A percentile compares a stretch with the other conserved stretches of the same genome.
phyloP scores from a whole-genome alignment of 2,797 vertebrate species.

The Lagodon rhomboides region DNA sequence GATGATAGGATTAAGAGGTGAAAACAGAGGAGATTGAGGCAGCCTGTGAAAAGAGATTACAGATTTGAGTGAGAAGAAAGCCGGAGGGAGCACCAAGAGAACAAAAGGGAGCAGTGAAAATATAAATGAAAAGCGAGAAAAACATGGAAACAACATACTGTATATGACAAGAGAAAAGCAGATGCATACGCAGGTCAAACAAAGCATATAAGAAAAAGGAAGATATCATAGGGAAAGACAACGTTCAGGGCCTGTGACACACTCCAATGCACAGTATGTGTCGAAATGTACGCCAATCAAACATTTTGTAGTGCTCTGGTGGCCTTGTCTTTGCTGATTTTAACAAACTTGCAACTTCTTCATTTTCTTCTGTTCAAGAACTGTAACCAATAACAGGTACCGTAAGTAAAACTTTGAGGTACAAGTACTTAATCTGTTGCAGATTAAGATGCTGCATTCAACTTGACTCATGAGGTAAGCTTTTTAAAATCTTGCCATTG shows the following conservation, averaged over 20 bases:
- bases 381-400: too few relatives aligned
- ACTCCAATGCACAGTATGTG: too few relatives aligned
- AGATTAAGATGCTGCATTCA: not conserved
- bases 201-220: not conserved
- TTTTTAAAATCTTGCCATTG: not conserved
- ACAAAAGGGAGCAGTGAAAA: slow-evolving; percentile 19
- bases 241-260: not conserved
- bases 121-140: slow-evolving; percentile 11
- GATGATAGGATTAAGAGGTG: slow-evolving; percentile 25
- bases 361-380: not conserved
- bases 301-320: not conserved
- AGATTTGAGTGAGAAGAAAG: slow-evolving; percentile 17
- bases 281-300: not conserved
- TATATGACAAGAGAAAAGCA: not conserved
- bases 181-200: not conserved
- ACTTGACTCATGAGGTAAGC: not conserved
- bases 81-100: not conserved
- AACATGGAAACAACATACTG: not conserved
- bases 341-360: too few relatives aligned
- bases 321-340: not conserved
- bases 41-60: slow-evolving; percentile 40
- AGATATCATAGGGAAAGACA: not conserved
- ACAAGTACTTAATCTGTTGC: not conserved
- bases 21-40: slow-evolving; percentile 19
- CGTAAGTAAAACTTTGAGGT: too few relatives aligned